A percentile compares a stretch with the other conserved stretches of the same genome.
Conservation (phyloP, 2,888 invertebrate species). For the Tridacna gigas region DNA sequence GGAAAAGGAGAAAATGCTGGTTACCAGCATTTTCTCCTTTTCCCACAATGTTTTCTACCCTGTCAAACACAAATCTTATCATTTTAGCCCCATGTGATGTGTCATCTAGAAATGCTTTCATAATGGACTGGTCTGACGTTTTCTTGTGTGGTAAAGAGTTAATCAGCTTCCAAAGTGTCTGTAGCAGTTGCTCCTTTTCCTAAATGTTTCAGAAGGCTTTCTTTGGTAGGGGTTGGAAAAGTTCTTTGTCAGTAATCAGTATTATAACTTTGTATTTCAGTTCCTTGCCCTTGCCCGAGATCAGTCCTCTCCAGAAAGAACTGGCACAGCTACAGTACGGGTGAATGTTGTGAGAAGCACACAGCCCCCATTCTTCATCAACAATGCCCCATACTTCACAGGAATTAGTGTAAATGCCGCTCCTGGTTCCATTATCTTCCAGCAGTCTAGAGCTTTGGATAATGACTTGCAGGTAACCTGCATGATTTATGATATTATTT, state of each 20-base stretch:
- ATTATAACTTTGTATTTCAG: conserved; percentile 59
- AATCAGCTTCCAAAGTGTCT: not conserved
- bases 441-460: conserved; percentile 65
- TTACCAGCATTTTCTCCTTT: not conserved
- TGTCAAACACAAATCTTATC: not conserved
- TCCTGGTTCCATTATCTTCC: conserved; percentile 67
- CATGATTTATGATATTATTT: no score
- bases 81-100: not conserved
- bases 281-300: conserved; percentile 77
- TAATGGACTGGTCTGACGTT: not conserved
- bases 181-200: no score
- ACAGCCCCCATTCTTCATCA: conserved; percentile 64
- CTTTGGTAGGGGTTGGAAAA: not conserved
- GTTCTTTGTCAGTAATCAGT: not conserved
- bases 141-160: not conserved
- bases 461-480: conserved; percentile 45
- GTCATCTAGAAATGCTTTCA: not conserved
- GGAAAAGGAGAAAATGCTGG: not conserved
- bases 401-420: conserved; percentile 54
- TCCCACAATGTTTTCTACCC: not conserved
- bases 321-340: conserved; percentile 69
- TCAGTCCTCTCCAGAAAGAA: conserved; percentile 72
- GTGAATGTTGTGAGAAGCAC: conserved; percentile 73
- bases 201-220: no score
- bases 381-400: conserved; percentile 65